Evolutionary conservation across 2,888 invertebrate species (phyloP).

Genomic region (Melanostoma scalare): DNA sequence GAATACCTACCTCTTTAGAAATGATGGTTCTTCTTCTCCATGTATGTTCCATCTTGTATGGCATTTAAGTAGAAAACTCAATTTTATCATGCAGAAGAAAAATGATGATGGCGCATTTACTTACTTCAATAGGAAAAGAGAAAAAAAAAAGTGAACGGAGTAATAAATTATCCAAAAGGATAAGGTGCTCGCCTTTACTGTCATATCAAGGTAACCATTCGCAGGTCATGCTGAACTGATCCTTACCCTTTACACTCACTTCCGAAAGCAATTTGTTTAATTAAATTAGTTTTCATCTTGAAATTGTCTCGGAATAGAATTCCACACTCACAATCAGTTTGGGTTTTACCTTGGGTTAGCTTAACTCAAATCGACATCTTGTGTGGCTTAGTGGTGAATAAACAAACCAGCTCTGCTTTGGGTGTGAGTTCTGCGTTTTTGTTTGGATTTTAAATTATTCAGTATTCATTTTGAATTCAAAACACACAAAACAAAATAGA

Average conservation of each 20-base stretch:
- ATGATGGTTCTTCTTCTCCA: slow-evolving; percentile 28
- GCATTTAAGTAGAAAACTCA: slow-evolving; percentile 31
- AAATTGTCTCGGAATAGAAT: slow-evolving; percentile 3
- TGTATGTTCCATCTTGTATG: background rate
- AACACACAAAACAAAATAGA: slow-evolving; percentile 17
- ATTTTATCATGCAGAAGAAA: slow-evolving; percentile 32
- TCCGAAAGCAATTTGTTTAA: slow-evolving; percentile 42
- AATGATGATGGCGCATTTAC: background rate
- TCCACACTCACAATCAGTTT: background rate
- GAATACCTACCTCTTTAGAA: slow-evolving; percentile 14
- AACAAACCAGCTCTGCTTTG: background rate
- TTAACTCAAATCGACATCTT: too few relatives aligned
- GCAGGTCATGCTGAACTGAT: background rate
- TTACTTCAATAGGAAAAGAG: background rate
- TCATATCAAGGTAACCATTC: slow-evolving; percentile 16
- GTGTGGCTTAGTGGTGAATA: too few relatives aligned
- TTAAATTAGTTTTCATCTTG: slow-evolving; percentile 47
- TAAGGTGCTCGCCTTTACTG: slow-evolving; percentile 1
- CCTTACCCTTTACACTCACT: background rate
- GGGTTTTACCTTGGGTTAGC: too few relatives aligned
- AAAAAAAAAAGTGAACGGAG: background rate
- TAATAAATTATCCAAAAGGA: slow-evolving; percentile 40
- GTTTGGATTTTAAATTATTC: slow-evolving; percentile 49
- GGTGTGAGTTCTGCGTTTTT: background rate
- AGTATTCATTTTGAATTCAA: slow-evolving; percentile 49